A percentile compares a stretch with the other conserved stretches of the same genome.
These are phyloP conservation scores for Pseudocheirus occidentalis DNA, from an alignment of 2,797 vertebrate species.

Conservation along the genomic window DNA sequence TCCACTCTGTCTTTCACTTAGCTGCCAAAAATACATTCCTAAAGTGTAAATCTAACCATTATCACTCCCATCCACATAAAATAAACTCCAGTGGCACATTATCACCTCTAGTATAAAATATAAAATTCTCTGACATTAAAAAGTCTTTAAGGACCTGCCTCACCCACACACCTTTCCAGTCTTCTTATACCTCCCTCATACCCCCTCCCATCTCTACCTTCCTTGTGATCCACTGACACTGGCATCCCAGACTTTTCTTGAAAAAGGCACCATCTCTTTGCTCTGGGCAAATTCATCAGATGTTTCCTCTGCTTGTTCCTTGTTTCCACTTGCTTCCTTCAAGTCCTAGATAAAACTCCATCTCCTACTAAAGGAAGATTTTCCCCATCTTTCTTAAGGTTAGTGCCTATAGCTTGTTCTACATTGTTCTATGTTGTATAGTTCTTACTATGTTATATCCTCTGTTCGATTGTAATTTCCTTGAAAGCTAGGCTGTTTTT, in stretches of 20 bases:
- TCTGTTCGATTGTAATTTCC: background rate
- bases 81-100: background rate
- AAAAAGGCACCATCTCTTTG: background rate
- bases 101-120: background rate
- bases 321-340: background rate
- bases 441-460: background rate
- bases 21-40: background rate
- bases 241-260: background rate
- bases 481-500: background rate
- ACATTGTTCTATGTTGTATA: too few species aligned
- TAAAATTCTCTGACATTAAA: background rate
- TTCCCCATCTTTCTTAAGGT: background rate
- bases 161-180: background rate
- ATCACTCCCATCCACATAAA: background rate
- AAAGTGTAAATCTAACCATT: background rate
- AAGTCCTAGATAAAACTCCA: background rate
- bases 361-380: background rate
- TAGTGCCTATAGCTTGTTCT: background rate
- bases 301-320: background rate
- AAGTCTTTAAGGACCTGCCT: background rate
- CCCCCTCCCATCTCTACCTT: background rate
- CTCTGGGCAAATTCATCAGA: background rate
- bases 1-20: background rate
- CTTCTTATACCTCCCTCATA: background rate
- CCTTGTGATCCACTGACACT: background rate